Percentiles rank a stretch among this genome's conserved stretches.
Evolutionary conservation across 2,888 invertebrate species (phyloP).

Genomic region (Drosophila barbarae): DNA sequence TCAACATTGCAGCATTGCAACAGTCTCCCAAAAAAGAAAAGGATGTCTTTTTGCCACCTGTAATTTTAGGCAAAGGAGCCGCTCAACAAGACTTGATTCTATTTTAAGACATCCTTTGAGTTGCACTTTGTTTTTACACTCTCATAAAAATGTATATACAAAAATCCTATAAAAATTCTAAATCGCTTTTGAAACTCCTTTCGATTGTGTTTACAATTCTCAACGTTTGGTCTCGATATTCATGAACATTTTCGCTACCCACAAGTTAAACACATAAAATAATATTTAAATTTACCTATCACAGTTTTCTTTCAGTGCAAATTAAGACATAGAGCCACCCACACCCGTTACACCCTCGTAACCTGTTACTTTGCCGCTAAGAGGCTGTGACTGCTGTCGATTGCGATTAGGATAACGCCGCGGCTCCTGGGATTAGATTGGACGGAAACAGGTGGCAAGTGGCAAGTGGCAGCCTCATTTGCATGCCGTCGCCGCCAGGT

Average conservation of each 20-base stretch:
- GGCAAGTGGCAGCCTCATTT: slow-evolving; percentile 56
- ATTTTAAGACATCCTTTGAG: slow-evolving; percentile 4
- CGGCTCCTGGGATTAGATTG: slow-evolving; percentile 5
- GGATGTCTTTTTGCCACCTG: slow-evolving; percentile 1
- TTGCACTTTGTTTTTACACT: background rate
- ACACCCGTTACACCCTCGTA: slow-evolving; percentile 2
- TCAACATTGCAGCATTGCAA: slow-evolving; percentile 10
- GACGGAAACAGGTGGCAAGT: slow-evolving; percentile 2
- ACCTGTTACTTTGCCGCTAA: slow-evolving; percentile 52
- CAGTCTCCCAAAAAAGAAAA: background rate
- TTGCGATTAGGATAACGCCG: slow-evolving; percentile 44
- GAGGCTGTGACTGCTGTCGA: slow-evolving; percentile 63
- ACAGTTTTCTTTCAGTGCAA: background rate
- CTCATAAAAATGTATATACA: background rate
- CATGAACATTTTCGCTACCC: background rate
- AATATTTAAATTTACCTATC: too few species aligned
- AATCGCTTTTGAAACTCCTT: too few species aligned
- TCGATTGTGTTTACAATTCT: background rate
- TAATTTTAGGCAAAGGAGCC: slow-evolving; percentile 8
- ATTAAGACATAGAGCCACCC: background rate
- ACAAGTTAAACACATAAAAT: background rate
- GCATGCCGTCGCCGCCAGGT: slow-evolving; percentile 50
- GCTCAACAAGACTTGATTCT: slow-evolving; percentile 3
- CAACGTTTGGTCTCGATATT: background rate
- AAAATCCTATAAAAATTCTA: too few species aligned